These are phyloP conservation scores for Deroptyus accipitrinus DNA, from an alignment of 2,113 vertebrate genomes.

Conservation along the genomic window DNA sequence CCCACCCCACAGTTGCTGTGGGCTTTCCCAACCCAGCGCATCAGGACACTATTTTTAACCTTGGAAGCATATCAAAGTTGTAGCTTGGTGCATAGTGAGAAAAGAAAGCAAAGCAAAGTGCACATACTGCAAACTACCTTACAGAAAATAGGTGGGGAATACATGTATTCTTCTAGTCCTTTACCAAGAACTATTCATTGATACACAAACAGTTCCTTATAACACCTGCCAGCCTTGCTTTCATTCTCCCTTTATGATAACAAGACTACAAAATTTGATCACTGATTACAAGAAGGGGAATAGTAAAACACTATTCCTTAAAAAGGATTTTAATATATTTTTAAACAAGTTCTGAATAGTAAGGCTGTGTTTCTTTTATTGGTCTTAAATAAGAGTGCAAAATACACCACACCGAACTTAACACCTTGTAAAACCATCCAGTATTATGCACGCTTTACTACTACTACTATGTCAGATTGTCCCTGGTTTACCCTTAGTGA, in stretches of 20 bases:
- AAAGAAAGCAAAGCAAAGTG: not conserved
- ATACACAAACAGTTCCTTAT: not conserved
- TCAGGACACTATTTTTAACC: not conserved
- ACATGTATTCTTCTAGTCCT: not conserved
- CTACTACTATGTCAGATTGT: not conserved
- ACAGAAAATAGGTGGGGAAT: not conserved
- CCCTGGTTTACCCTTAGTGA: not conserved
- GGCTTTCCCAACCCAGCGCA: not conserved
- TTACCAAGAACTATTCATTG: not conserved
- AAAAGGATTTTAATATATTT: not conserved
- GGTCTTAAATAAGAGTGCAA: not conserved
- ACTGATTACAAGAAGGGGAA: not conserved
- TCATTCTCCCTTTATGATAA: not conserved
- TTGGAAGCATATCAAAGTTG: not conserved
- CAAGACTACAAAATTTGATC: not conserved
- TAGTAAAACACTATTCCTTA: not conserved
- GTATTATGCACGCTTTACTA: not conserved
- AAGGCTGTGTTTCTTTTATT: not conserved
- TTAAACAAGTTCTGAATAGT: not conserved
- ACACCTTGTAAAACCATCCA: not conserved
- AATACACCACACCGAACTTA: not conserved
- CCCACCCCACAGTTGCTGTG: fast-evolving
- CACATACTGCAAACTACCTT: not conserved
- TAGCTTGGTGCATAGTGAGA: not conserved
- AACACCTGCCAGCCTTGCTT: not conserved